Base-by-base conservation (phyloP, 2,113 vertebrate genomes). In the Brienomyrus longianalis region DNA sequence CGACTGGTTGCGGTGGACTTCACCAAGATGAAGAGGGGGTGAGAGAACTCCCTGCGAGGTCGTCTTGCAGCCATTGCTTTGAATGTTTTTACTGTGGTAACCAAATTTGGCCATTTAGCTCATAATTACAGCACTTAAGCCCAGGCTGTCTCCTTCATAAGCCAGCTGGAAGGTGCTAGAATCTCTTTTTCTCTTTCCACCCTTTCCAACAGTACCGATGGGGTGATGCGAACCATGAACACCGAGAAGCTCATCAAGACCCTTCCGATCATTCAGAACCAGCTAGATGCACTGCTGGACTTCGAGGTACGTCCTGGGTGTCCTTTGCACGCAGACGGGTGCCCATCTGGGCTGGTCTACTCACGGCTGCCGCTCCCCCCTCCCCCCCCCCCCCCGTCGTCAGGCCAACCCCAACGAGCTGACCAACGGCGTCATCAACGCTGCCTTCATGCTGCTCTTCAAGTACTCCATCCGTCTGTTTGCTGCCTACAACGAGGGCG, bases 381-480 rank as follows among this genome's bases (percentile, higher is more conserved):
- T 51, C 51, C 15, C 39, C n/a, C n/a, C n/a, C 4, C 43, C 17
- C 3, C 51, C 45, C 56, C n/a, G 0, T 77, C 1, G 84, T n/a
- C 92, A 99, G 98, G 98, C 98, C 66, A 98, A 98, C 95, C 97
- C 98, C 92, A 99, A 98, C 83, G 98, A 99, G 94, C 97, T 99
- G 92, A 98, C 98, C 93, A 99, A 99, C 87, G 98, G 98, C 17
- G 97, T 99, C 94, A 98, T 99, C 96, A 99, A 99, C 95, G 97
- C 97, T 91, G 98, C 97, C 87, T 99, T 99, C 95, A 98, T 99
- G 98, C 95, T 99, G 83, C 97, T 99, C 91, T 99, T 99, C 94
- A 99, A 99, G 96, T 98, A 99, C 94, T 97, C 98, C 94, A 98
- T 99, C 95, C 97, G 98, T 94, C 96, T 99, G 94, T 99, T 99